Base-by-base conservation (phyloP, 2,113 vertebrate genomes). In the Anhinga rufa region DNA sequence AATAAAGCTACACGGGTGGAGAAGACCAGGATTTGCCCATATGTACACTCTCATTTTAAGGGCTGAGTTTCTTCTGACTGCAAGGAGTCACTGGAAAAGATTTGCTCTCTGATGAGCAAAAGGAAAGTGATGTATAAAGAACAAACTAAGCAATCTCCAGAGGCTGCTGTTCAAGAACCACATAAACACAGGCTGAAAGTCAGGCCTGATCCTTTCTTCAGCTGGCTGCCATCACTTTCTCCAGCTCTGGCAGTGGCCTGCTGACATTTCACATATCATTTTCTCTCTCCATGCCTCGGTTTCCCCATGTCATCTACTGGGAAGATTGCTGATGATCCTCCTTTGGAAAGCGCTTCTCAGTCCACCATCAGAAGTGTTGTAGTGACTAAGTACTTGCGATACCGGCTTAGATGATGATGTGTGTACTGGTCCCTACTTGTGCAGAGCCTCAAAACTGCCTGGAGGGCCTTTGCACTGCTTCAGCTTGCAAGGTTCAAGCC, bases 271-370 rank as follows among this genome's bases (percentile, higher is more conserved):
- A 85, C 71, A 40, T 46, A 52, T 17, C 6, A 2, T 62, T 80
- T 88, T 79, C 22, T 64, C 55, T 52, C 76, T 74, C 69, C 4
- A 5, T 87, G 66, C 84, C 95, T 95, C 94, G 66, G 84, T 92
- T 96, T 97, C 90, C 66, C 48, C 65, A 9, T 6, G 11, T 46
- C 22, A 7, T 42, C 24, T 57, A 16, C 71, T 48, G 48, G 31
- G 77, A 51, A 79, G 25, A 4, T 17, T n/a, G 40, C 36, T 70
- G 26, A 18, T 17, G 14, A 19, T n/a, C 10, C 9, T 58, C 4
- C 77, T 70, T 88, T 71, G 64, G 40, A 48, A n/a, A 72, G 46
- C 1, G 1, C 32, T 88, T 51, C 88, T 72, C n/a, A 57, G 0
- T 36, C 5, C 66, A 20, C 17, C 42, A 18, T 14, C 58, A 64